Base-by-base conservation (phyloP, 2,797 vertebrate species). In the Cyclura pinguis region DNA sequence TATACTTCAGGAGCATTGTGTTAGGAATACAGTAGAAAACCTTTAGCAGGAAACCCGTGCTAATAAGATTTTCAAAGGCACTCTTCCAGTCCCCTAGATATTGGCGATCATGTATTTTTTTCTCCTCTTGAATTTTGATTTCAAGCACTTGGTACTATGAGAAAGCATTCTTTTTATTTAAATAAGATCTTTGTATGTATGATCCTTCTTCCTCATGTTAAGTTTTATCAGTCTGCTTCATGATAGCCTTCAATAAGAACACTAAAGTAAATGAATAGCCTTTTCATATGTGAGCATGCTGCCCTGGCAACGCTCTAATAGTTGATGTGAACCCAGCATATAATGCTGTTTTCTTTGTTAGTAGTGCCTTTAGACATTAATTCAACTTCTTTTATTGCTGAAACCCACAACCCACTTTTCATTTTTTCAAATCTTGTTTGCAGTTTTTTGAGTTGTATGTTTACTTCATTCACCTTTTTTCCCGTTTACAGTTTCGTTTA, bases 401-500 rank as follows among this genome's bases (percentile, higher is more conserved):
- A 92, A 84, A 78, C 64, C 52, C 77, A 1, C 73, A 77, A 29
- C 32, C 64, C 42, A 42, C 42, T 42, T 76, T 47, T 55, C 55
- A 0, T 67, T 64, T 47, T 29, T 78, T 64, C 35, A 85, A 83
- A 87, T 6, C 29, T 24, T 20, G 57, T 93, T 84, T n/a, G 7
- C 59, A 84, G 0, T 29, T 42, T 67, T 47, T 77, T 52, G 24
- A 6, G 42, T 84, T 59, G 47, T 10, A 57, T 80, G 42, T 76
- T 87, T 38, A 59, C 87, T 92, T 88, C 84, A 85, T 35, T 87
- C 35, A 24, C 38, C 0, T 77, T 81, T 92, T 80, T 85, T 92
- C 2, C 92, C 88, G 92, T 78, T 92, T 92, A 82, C 92, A 98
- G 98, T 98, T 98, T 90, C 95, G 96, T 88, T 97, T 98, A 97